phyloP scores from a whole-genome alignment of 2,888 invertebrate genomes.

The Siphonodentalium dalli region DNA sequence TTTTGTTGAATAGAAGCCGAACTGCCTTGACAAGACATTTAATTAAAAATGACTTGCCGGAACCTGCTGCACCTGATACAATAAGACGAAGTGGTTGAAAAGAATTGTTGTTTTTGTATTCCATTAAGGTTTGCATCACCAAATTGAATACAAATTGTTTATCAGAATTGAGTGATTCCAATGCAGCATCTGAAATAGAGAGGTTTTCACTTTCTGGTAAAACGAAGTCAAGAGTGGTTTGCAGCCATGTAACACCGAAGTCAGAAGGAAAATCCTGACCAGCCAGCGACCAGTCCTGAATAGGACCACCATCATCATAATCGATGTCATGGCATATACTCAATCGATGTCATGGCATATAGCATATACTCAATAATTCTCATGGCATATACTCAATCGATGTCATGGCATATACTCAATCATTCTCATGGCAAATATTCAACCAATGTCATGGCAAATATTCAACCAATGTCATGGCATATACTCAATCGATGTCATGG shows the following conservation, averaged over 20 bases:
- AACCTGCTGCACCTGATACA: slow-evolving; percentile 28
- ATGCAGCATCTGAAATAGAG: slow-evolving; percentile 16
- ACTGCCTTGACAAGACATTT: slow-evolving; percentile 22
- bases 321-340: slow-evolving; percentile 9
- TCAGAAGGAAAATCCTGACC: slow-evolving; percentile 12
- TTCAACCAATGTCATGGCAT: too few species aligned
- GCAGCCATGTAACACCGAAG: slow-evolving; percentile 17
- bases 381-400: too few species aligned
- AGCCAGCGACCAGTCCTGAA: slow-evolving; percentile 19
- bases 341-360: too few species aligned
- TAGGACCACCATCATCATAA: slow-evolving; percentile 38
- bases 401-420: too few species aligned
- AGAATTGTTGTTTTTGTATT: neutral
- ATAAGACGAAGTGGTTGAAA: slow-evolving; percentile 13
- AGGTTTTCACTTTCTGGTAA: slow-evolving; percentile 1
- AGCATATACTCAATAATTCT: too few species aligned
- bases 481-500: too few species aligned
- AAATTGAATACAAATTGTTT: slow-evolving; percentile 25
- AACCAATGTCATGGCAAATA: too few species aligned
- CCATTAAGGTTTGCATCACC: slow-evolving; percentile 15
- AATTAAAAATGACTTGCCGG: slow-evolving; percentile 25
- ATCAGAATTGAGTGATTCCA: slow-evolving; percentile 15
- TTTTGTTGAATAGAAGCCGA: slow-evolving; percentile 13
- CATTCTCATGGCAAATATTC: too few species aligned
- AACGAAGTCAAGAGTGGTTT: neutral